Evolutionary conservation across 2,888 invertebrate species (phyloP), one percentile per base, ranked within the genome.

Genomic region (Monopis laevigella): DNA sequence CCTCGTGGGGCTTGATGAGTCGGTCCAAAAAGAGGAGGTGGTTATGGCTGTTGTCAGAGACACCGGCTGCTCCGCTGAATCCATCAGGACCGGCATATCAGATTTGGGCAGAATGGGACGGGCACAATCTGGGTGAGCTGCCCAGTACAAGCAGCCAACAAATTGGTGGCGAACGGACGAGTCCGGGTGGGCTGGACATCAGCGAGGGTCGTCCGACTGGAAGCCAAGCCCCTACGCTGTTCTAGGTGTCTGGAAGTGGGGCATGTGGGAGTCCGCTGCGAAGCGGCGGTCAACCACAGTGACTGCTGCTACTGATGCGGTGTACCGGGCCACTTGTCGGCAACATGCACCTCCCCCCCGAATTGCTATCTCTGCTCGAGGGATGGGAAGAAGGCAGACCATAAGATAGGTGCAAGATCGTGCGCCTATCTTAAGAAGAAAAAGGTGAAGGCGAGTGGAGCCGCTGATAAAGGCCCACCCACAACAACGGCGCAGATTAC

Each of bases 131-230:
- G 27, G 39, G 28, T 28, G 14, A 30, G 40, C n/a, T 40, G 40
- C 18, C 40, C 40, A n/a, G 32, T 40, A 3, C 3, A 12, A 11
- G 40, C 32, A 6, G 40, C 40, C 2, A 32, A 32, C 10, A 18
- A 32, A 27, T 10, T 40, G 13, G 34, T 11, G 5, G 34, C 5
- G 11, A 16, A 5, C 4, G 16, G 16, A 6, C 10, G 29, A 11
- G 6, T 40, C 3, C 30, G 7, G 6, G 32, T 40, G 21, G 41
- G 41, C 8, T 41, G 41, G 41, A 27, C 14, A n/a, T 14, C 24
- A 3, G 34, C 41, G 8, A 21, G 19, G 2, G 34, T 41, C 4
- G 4, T 6, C 2, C 21, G 16, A 12, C 17, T 36, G n/a, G 4
- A 17, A 17, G 18, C 36, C 10, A 12, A 26, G 16, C 34, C 14